These are phyloP conservation scores for Tor tambroides DNA, from an alignment of 2,113 vertebrate genomes.

Conservation along the genomic window DNA sequence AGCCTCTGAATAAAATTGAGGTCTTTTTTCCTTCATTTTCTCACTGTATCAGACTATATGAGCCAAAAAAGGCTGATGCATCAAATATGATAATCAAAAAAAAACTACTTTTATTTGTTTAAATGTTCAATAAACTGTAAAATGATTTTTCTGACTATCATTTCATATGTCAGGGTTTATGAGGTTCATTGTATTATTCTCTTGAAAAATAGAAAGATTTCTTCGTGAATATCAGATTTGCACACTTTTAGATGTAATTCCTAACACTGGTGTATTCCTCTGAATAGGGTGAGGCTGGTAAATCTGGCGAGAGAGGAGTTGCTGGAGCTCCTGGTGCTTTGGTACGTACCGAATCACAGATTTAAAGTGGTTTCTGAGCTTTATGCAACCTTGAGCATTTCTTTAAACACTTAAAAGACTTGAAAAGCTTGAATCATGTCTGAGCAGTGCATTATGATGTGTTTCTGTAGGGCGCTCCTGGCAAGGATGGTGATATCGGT, in stretches of 20 bases:
- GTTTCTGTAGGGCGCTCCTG: constrained; percentile 83
- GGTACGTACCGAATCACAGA: constrained; percentile 74
- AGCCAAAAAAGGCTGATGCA: too few species aligned
- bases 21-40: too few species aligned
- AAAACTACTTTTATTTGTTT: too few species aligned
- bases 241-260: too few species aligned
- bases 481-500: constrained; percentile 95
- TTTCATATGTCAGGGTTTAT: background rate
- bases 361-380: background rate
- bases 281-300: constrained; percentile 91
- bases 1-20: too few species aligned
- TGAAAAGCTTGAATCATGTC: background rate
- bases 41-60: too few species aligned
- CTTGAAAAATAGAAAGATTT: background rate
- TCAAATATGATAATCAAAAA: too few species aligned
- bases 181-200: background rate
- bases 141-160: too few species aligned
- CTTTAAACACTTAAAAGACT: too few species aligned
- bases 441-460: background rate
- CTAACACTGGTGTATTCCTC: background rate
- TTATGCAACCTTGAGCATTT: background rate
- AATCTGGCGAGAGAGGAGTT: constrained; percentile 88
- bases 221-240: too few species aligned
- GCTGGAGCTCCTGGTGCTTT: constrained; percentile 80
- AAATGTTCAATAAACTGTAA: too few species aligned